phyloP scores from a whole-genome alignment of 2,113 vertebrate genomes.

The Hirundichthys speculiger region DNA sequence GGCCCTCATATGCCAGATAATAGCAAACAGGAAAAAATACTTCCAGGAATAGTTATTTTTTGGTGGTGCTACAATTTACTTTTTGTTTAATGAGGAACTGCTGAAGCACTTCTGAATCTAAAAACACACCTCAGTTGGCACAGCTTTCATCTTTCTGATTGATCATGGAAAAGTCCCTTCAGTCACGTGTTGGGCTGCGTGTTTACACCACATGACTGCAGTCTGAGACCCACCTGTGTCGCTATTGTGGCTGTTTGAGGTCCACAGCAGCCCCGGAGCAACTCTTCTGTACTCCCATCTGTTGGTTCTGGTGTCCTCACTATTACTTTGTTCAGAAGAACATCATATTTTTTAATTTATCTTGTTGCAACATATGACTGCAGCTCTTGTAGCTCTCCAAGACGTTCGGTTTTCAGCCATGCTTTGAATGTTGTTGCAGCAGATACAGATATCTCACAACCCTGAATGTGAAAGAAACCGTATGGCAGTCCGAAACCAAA shows the following conservation, averaged over 20 bases:
- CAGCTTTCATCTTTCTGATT: neutral
- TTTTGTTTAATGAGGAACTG: neutral
- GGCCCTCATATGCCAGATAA: neutral
- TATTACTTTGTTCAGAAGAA: neutral
- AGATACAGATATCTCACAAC: too few relatives aligned
- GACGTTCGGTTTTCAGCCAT: neutral
- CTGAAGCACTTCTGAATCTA: neutral
- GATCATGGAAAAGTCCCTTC: neutral
- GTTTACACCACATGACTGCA: too few relatives aligned
- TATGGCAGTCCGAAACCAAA: too few relatives aligned
- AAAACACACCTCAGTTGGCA: neutral
- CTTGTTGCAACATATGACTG: neutral
- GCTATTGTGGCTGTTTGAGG: too few relatives aligned
- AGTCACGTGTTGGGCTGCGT: too few relatives aligned
- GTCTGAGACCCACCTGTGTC: too few relatives aligned
- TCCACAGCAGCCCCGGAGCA: neutral
- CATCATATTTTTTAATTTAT: neutral
- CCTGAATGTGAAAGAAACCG: too few relatives aligned
- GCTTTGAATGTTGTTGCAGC: too few relatives aligned
- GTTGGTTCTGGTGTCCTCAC: neutral
- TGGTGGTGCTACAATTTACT: too few relatives aligned
- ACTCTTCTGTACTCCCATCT: neutral
- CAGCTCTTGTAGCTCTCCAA: neutral
- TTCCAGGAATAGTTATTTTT: neutral
- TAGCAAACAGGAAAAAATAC: neutral